Evolutionary conservation across 2,888 invertebrate species (phyloP).

Genomic region (Notodromas monacha): DNA sequence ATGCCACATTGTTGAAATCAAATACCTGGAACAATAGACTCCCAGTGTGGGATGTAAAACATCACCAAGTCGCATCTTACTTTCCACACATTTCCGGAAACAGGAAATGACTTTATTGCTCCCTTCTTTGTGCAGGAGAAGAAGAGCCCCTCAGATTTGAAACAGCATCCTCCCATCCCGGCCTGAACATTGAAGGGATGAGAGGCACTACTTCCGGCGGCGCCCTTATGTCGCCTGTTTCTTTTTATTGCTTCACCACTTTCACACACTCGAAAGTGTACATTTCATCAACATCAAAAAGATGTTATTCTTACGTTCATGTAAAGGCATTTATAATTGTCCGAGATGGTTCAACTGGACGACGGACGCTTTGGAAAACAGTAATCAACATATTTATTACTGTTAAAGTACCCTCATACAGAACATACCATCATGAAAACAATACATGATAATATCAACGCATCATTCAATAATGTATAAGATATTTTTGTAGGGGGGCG

Average conservation of each 20-base stretch:
- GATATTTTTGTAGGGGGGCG: slow-evolving; percentile 4
- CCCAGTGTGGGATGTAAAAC: slow-evolving; percentile 4
- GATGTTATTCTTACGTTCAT: slow-evolving; percentile 4
- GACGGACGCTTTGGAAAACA: slow-evolving; percentile 4
- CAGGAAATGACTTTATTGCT: slow-evolving; percentile 4
- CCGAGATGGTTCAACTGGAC: slow-evolving; percentile 4
- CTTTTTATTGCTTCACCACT: slow-evolving; percentile 4
- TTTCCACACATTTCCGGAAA: slow-evolving; percentile 4
- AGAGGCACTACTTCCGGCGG: slow-evolving; percentile 4
- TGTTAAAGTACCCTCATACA: slow-evolving; percentile 4
- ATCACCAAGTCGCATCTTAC: slow-evolving; percentile 4
- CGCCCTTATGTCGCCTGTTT: slow-evolving; percentile 4
- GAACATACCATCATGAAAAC: slow-evolving; percentile 4
- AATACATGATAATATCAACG: slow-evolving; percentile 4
- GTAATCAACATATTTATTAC: slow-evolving; percentile 4
- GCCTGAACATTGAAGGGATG: slow-evolving; percentile 4
- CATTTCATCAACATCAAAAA: slow-evolving; percentile 4
- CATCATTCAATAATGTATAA: slow-evolving; percentile 4
- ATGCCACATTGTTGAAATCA: slow-evolving; percentile 4
- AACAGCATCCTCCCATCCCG: slow-evolving; percentile 4
- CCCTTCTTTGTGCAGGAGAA: slow-evolving; percentile 4
- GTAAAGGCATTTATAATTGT: slow-evolving; percentile 4
- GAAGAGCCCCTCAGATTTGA: slow-evolving; percentile 4
- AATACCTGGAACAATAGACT: slow-evolving; percentile 4
- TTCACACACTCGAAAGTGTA: slow-evolving; percentile 4